A percentile compares a stretch with the other conserved stretches of the same genome.
These are phyloP conservation scores for Parauchenoglanis ngamensis DNA, from an alignment of 2,797 vertebrate species.

Conservation along the genomic window DNA sequence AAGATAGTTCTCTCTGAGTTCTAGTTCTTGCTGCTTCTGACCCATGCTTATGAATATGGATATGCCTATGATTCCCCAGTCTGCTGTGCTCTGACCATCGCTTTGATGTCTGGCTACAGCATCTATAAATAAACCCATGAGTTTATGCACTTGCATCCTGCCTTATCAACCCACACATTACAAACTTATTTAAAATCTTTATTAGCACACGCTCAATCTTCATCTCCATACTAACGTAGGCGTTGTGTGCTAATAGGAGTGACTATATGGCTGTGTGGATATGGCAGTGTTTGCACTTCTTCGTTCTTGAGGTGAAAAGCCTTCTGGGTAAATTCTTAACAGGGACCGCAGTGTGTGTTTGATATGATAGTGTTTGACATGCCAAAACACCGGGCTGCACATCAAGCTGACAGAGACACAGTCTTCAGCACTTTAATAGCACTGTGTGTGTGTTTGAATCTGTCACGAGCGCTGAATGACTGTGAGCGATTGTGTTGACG, in stretches of 20 bases:
- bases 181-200: neutral
- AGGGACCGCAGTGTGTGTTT: conserved; percentile 60
- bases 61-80: neutral
- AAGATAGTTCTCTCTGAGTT: neutral
- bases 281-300: conserved; percentile 33
- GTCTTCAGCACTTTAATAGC: conserved; percentile 62
- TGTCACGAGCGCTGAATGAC: conserved; percentile 34
- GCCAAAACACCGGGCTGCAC: conserved; percentile 66
- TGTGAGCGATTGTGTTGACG: conserved; percentile 52
- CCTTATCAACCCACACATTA: neutral
- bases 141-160: neutral
- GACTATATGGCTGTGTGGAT: neutral
- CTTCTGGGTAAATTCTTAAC: conserved; percentile 67
- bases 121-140: neutral
- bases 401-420: conserved; percentile 69
- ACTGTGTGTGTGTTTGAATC: conserved; percentile 40
- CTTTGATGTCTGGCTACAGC: neutral
- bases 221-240: neutral
- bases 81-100: neutral
- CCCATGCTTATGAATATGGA: neutral
- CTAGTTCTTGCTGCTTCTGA: neutral
- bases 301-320: conserved; percentile 46
- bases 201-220: neutral
- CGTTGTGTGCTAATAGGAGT: neutral
- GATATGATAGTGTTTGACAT: conserved; percentile 71